phyloP scores from a whole-genome alignment of 2,888 invertebrate genomes.

The Baccha elongata region DNA sequence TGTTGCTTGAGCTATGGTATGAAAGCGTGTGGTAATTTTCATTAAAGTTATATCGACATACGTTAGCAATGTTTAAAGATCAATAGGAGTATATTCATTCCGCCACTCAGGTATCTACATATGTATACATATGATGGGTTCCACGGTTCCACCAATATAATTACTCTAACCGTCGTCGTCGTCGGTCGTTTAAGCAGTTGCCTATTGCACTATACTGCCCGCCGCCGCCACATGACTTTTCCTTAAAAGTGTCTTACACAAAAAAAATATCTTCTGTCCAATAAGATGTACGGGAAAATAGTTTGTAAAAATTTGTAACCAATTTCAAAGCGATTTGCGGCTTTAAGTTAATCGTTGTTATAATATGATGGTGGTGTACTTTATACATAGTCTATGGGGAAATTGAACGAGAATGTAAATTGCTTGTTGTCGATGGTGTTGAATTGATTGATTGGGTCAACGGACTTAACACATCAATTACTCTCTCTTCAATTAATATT shows the following conservation, averaged over 20 bases:
- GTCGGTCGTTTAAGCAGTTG: background rate
- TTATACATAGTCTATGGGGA: background rate
- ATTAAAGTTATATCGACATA: conserved; percentile 69
- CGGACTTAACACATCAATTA: conserved; percentile 41
- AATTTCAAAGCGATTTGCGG: conserved; percentile 62
- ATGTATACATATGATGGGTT: conserved; percentile 46
- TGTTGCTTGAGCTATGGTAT: conserved; percentile 14
- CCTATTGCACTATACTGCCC: background rate
- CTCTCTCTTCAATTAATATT: conserved; percentile 30
- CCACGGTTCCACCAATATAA: no score
- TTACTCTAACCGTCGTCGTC: conserved; percentile 49
- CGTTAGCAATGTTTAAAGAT: conserved; percentile 54
- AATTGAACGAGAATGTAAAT: conserved; percentile 35
- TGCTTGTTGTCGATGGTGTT: conserved; percentile 39
- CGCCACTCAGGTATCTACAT: conserved; percentile 38
- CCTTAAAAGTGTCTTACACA: conserved; percentile 6
- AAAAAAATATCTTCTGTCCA: conserved; percentile 32
- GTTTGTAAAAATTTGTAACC: conserved; percentile 46
- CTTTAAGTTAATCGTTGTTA: conserved; percentile 30
- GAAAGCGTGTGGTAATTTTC: conserved; percentile 67
- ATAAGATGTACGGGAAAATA: conserved; percentile 54
- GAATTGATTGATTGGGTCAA: conserved; percentile 45
- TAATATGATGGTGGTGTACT: conserved; percentile 14
- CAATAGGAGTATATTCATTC: conserved; percentile 61
- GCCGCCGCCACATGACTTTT: background rate